Conservation (phyloP, 64 coral and sea anemone species). For the Trachythela sp. region DNA sequence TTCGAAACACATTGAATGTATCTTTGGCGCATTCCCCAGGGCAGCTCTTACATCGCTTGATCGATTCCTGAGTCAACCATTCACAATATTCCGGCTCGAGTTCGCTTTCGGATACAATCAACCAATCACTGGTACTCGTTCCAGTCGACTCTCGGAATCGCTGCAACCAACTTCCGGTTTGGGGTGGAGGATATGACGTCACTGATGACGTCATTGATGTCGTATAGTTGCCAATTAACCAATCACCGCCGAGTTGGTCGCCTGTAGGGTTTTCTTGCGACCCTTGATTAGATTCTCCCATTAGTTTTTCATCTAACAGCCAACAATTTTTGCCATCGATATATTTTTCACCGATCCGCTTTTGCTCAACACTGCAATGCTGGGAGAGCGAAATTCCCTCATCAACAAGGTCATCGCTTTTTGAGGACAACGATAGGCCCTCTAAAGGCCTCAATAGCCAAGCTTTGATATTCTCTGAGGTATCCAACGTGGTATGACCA, state of each 20-base stretch:
- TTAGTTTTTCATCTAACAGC: not conserved
- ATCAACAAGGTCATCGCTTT: not conserved
- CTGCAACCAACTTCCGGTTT: not conserved
- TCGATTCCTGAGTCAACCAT: not conserved
- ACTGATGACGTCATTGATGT: no score
- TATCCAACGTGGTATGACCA: not conserved
- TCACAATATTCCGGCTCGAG: not conserved
- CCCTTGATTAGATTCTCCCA: not conserved
- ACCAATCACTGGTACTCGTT: not conserved
- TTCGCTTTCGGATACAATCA: not conserved
- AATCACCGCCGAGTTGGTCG: no score
- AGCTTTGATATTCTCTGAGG: not conserved
- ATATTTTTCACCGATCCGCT: not conserved
- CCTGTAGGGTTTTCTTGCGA: no score
- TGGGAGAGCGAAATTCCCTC: not conserved
- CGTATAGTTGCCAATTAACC: no score
- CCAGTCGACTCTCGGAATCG: not conserved
- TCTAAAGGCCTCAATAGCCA: not conserved
- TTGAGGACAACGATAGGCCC: not conserved
- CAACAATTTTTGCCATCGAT: not conserved
- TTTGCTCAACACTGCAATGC: not conserved
- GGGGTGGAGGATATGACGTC: not conserved
- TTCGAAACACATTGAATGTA: not conserved
- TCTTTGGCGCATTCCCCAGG: not conserved
- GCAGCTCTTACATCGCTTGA: not conserved